Evolutionary conservation across 92 coral and sea anemone species (phyloP).

Genomic region (Phenganax marumi): DNA sequence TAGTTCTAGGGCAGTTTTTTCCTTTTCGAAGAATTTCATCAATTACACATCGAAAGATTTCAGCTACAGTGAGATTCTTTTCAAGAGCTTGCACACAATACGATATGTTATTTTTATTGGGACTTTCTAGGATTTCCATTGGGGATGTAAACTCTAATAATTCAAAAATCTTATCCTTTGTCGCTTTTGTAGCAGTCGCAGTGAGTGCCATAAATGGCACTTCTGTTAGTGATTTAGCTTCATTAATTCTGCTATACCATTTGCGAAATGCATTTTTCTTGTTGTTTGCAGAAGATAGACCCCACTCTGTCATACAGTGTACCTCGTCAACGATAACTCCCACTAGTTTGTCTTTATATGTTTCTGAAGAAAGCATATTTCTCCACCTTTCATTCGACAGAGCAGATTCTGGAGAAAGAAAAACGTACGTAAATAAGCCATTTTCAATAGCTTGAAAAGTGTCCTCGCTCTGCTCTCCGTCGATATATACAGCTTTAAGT

Average conservation of each 20-base stretch:
- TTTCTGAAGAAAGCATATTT: conserved; percentile 43
- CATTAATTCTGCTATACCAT: conserved; percentile 48
- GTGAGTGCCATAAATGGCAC: conserved; percentile 55
- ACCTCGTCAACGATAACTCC: conserved; percentile 44
- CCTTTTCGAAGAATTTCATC: conserved; percentile 24
- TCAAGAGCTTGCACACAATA: conserved; percentile 44
- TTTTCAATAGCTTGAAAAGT: conserved; percentile 29
- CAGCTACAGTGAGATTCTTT: conserved; percentile 34
- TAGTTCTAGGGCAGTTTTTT: conserved; percentile 26
- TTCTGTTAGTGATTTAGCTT: conserved; percentile 27
- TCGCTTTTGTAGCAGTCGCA: conserved; percentile 50
- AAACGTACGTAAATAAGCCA: conserved; percentile 41
- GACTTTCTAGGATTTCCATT: conserved; percentile 46
- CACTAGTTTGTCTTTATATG: conserved; percentile 36
- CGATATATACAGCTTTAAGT: conserved; percentile 51
- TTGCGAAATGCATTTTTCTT: conserved; percentile 30
- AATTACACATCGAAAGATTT: conserved; percentile 49
- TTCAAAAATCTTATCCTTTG: conserved; percentile 46
- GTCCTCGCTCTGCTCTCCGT: conserved; percentile 39
- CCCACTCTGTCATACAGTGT: conserved; percentile 54
- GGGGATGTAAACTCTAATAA: conserved; percentile 36
- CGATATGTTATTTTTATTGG: conserved; percentile 38
- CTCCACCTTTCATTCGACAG: conserved; percentile 44
- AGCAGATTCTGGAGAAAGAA: conserved; percentile 51
- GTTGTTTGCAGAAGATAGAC: conserved; percentile 30